phyloP scores from a whole-genome alignment of 2,888 invertebrate species.

The Calameuta filiformis region DNA sequence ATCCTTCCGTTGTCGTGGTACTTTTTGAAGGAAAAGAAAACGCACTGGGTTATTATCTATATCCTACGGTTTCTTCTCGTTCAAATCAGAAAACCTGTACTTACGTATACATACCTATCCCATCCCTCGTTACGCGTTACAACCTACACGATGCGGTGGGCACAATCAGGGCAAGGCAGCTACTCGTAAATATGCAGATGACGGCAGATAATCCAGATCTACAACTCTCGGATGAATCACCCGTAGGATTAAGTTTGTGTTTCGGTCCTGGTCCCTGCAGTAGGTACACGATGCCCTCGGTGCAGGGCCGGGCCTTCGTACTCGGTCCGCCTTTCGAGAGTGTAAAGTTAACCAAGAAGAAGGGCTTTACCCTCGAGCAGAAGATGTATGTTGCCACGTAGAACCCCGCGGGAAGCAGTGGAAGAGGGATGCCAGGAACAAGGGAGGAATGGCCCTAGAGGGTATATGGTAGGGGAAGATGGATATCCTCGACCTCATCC shows the following conservation, averaged over 20 bases:
- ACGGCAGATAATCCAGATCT: conserved; percentile 62
- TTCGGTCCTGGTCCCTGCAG: conserved; percentile 25
- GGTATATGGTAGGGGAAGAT: conserved; percentile 58
- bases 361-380: conserved; percentile 48
- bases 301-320: background rate
- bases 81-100: background rate
- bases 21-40: background rate
- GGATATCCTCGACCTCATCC: conserved; percentile 63
- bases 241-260: conserved; percentile 54
- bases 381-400: conserved; percentile 54
- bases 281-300: conserved; percentile 5
- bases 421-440: conserved; percentile 28
- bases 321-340: conserved; percentile 34
- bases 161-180: conserved; percentile 40
- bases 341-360: conserved; percentile 59
- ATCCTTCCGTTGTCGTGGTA: background rate
- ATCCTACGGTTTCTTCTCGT: background rate
- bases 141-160: conserved; percentile 1
- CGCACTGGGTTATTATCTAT: background rate
- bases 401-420: conserved; percentile 54
- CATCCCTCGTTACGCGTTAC: background rate
- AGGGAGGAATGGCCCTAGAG: conserved; percentile 37
- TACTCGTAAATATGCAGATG: conserved; percentile 61
- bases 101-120: background rate
- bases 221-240: conserved; percentile 52